phyloP scores from a whole-genome alignment of 2,113 vertebrate species.

The Petaurus breviceps region DNA sequence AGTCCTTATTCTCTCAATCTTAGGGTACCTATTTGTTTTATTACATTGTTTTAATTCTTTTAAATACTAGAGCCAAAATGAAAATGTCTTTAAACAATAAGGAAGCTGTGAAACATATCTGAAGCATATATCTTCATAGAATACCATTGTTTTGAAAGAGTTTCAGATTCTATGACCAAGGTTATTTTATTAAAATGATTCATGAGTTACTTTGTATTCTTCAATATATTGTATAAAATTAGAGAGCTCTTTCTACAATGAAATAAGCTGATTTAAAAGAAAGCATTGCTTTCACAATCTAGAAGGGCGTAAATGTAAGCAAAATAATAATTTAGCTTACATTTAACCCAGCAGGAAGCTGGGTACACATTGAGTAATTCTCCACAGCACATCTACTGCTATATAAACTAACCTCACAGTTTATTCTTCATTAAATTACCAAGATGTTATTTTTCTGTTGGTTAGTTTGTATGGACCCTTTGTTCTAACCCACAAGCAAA shows the following conservation, averaged over 20 bases:
- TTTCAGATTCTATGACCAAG: constrained; percentile 57
- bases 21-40: neutral
- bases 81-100: constrained; percentile 21
- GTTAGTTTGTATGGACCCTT: constrained; percentile 50
- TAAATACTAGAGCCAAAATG: neutral
- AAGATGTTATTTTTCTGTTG: constrained; percentile 65
- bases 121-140: constrained; percentile 28
- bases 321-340: constrained; percentile 85
- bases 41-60: neutral
- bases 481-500: constrained; percentile 14
- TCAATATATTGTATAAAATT: constrained; percentile 57
- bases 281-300: constrained; percentile 73
- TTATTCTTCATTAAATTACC: constrained; percentile 77
- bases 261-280: constrained; percentile 75
- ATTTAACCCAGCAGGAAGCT: constrained; percentile 84
- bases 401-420: constrained; percentile 63
- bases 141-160: constrained; percentile 50
- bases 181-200: constrained; percentile 44
- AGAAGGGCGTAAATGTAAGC: constrained; percentile 78
- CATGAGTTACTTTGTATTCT: constrained; percentile 65
- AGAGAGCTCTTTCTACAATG: constrained; percentile 67
- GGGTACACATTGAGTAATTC: constrained; percentile 77
- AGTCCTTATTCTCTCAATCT: neutral
- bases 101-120: neutral
- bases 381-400: constrained; percentile 76